Evolutionary conservation across 1,140 invertebrate species (phyloP).

Genomic region (Neodiprion fabricii): DNA sequence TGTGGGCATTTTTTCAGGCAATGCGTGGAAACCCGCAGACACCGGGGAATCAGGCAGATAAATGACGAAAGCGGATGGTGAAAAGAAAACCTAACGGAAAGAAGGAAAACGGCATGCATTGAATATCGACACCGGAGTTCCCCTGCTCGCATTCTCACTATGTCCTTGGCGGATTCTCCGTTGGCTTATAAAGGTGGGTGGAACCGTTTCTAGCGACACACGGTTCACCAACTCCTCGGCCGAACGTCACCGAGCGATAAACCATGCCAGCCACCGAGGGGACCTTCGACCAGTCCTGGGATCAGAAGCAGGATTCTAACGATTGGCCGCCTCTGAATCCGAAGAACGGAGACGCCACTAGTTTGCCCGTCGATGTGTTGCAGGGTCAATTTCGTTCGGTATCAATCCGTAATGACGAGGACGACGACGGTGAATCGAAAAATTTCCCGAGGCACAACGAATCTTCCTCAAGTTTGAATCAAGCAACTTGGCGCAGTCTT

Average conservation of each 20-base stretch:
- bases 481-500: conserved; percentile 48
- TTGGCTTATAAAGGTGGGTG: background rate
- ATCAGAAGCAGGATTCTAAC: conserved; percentile 13
- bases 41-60: too few relatives aligned
- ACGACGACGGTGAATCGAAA: conserved; percentile 3
- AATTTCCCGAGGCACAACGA: conserved; percentile 23
- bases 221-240: background rate
- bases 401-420: background rate
- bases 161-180: background rate
- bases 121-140: background rate
- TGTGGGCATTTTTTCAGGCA: too few relatives aligned
- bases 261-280: conserved; percentile 51
- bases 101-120: too few relatives aligned
- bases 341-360: too few relatives aligned
- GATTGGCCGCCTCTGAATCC: background rate
- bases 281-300: conserved; percentile 33
- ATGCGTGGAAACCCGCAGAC: too few relatives aligned
- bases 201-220: background rate
- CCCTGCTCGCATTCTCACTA: background rate
- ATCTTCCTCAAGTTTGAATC: conserved; percentile 16
- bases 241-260: conserved; percentile 17
- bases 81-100: too few relatives aligned
- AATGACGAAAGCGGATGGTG: too few relatives aligned
- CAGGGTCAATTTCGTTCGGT: too few relatives aligned
- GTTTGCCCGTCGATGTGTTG: too few relatives aligned